Evolutionary conservation across 2,113 vertebrate genomes (phyloP), one percentile per base, ranked within the genome.

Genomic region (Gallinago paraguaiae): DNA sequence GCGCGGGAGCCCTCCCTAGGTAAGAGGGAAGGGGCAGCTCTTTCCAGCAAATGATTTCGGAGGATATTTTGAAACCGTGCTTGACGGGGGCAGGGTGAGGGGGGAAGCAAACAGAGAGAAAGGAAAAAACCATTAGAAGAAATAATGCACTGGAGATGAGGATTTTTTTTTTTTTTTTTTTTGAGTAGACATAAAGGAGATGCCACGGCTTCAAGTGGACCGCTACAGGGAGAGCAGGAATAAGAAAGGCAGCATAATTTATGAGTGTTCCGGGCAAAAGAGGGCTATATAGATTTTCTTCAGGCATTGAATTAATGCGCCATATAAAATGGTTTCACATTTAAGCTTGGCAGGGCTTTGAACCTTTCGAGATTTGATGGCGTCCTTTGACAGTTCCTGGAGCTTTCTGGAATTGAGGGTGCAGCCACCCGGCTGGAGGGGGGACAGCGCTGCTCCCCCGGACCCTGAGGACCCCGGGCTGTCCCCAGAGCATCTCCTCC

Each of bases 21-120:
- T 98, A 96, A 54, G 96, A 97, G 96, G 97, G 81, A 96, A 94
- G 94, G 91, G 91, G 95, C 95, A 70, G 90, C 92, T 96, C 97
- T 94, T 94, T 93, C 86, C 97, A 97, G 97, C 97, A 98, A 97
- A 97, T 96, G 96, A 90, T 97, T 98, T 98, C 95, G 97, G 97
- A 98, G 97, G 97, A 95, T 95, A 95, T 97, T 98, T 97, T 95
- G 97, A 97, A 97, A 89, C 95, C 88, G 98, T 98, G 98, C 98
- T 98, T 97, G 98, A 97, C 96, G 95, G 98, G 97, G 39, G 39
- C 39, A 12, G 39, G 39, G 39, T 39, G 11, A 39, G 39, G 39
- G 39, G 97, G 98, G 96, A 97, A 95, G 91, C 97, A 95, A 96
- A 97, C 96, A 25, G 92, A 96, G 97, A 96, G 97, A 95, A 96